A percentile compares a stretch with the other conserved stretches of the same genome.
These are phyloP conservation scores for Catostomus latipinnis DNA, from an alignment of 2,797 vertebrate genomes.

Conservation along the genomic window DNA sequence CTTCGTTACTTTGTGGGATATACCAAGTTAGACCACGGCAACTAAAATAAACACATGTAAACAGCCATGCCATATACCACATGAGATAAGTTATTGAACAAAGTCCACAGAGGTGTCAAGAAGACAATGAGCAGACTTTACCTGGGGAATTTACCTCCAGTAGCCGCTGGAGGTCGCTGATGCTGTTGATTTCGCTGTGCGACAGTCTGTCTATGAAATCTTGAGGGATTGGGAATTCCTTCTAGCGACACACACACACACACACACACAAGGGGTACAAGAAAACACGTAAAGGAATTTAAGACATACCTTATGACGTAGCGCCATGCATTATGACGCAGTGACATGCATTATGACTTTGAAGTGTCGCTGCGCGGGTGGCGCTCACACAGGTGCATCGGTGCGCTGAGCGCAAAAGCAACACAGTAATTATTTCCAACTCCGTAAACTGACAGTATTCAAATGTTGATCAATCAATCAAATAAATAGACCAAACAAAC, in stretches of 20 bases:
- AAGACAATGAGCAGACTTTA: conserved; percentile 87
- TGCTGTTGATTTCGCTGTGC: conserved; percentile 96
- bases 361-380: background rate
- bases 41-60: conserved; percentile 42
- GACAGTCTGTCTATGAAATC: conserved; percentile 94
- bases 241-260: conserved; percentile 44
- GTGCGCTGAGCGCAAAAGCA: background rate
- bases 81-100: conserved; percentile 47
- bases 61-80: conserved; percentile 6
- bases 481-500: no score
- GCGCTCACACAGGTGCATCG: no score
- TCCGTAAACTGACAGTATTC: no score
- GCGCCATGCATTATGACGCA: background rate
- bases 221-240: conserved; percentile 95
- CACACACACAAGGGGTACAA: no score
- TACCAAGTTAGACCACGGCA: background rate
- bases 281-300: background rate
- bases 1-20: background rate
- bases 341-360: no score
- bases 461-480: no score
- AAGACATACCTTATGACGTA: background rate
- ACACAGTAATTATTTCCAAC: no score
- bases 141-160: conserved; percentile 98
- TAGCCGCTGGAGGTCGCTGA: conserved; percentile 98
- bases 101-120: conserved; percentile 48